These are phyloP conservation scores for Acleris laterana DNA, from an alignment of 2,888 invertebrate genomes.

Conservation along the genomic window DNA sequence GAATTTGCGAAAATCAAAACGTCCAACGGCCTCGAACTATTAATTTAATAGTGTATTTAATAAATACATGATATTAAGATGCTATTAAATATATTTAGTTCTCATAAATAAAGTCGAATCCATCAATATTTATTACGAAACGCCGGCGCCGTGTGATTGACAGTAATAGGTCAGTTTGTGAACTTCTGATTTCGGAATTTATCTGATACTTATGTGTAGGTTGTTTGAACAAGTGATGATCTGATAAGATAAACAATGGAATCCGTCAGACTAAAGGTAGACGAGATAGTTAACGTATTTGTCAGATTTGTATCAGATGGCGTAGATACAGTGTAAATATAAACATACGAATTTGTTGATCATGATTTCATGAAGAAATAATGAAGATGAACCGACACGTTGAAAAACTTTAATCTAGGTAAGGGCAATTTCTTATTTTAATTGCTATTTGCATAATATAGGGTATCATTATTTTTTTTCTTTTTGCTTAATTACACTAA, in stretches of 20 bases:
- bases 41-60: constrained; percentile 4
- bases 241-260: neutral
- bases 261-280: constrained; percentile 3
- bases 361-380: no score
- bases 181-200: neutral
- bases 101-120: constrained; percentile 34
- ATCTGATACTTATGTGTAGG: neutral
- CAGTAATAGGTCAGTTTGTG: constrained; percentile 44
- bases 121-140: constrained; percentile 48
- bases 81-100: constrained; percentile 23
- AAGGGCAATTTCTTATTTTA: no score
- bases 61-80: constrained; percentile 14
- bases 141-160: constrained; percentile 46
- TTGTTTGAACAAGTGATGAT: neutral
- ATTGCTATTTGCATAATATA: no score
- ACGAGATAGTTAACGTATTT: constrained; percentile 4
- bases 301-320: neutral
- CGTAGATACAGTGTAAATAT: neutral
- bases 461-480: no score
- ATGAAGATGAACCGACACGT: no score
- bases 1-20: no score
- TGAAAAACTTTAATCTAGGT: no score
- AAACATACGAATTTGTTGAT: neutral
- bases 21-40: no score
- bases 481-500: no score